A percentile compares a stretch with the other conserved stretches of the same genome.
Evolutionary conservation across 2,797 vertebrate genomes (phyloP).

Genomic region (Sebastiscus albofasciatus): DNA sequence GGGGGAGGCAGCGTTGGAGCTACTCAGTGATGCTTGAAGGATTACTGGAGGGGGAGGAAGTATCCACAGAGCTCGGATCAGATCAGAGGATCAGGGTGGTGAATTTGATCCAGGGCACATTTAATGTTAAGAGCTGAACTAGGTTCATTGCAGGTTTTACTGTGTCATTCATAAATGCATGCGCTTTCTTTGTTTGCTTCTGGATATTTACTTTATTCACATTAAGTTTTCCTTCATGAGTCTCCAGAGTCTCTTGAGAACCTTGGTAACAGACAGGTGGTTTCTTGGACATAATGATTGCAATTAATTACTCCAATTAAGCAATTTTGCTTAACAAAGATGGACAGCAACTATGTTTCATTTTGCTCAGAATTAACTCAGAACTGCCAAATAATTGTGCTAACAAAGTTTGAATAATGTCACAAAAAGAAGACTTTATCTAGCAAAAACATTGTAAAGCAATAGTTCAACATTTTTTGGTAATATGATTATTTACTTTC

Average conservation of each 20-base stretch:
- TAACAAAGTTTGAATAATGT: neutral
- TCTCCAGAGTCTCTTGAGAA: neutral
- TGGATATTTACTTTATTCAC: neutral
- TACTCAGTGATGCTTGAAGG: slow-evolving; percentile 19
- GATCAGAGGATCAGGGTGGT: neutral
- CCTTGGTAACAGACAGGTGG: neutral
- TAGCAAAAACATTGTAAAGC: neutral
- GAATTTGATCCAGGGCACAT: neutral
- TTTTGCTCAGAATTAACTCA: neutral
- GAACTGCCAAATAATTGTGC: neutral
- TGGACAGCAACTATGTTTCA: neutral
- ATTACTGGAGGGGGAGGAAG: neutral
- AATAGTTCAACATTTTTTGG: too few species aligned
- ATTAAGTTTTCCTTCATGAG: neutral
- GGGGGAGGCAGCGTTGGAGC: neutral
- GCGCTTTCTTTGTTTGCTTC: neutral
- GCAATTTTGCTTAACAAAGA: neutral
- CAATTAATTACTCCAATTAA: neutral
- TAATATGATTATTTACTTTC: too few species aligned
- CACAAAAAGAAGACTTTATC: neutral
- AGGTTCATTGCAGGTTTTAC: neutral
- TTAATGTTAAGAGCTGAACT: neutral
- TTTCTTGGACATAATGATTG: neutral
- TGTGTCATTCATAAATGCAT: neutral
- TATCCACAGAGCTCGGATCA: neutral